These are phyloP conservation scores for Molanna angustata DNA, from an alignment of 2,888 invertebrate species.

Conservation along the genomic window DNA sequence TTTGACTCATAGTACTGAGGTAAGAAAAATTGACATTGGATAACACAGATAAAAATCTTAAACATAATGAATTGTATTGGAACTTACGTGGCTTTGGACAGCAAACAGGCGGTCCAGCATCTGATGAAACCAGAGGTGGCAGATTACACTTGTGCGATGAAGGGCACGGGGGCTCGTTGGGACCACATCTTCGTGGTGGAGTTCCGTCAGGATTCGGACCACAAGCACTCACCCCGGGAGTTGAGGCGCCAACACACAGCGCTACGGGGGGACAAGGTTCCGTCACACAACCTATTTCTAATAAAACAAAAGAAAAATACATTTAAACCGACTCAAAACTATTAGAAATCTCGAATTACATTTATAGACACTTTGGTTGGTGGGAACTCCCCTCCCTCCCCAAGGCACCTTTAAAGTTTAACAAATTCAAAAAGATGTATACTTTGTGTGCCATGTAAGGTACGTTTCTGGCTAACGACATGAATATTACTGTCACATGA, in stretches of 20 bases:
- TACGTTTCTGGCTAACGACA: too few species aligned
- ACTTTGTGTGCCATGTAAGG: too few species aligned
- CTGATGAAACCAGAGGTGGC: constrained; percentile 64
- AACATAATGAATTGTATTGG: neutral
- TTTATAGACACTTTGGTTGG: too few species aligned
- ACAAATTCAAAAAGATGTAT: too few species aligned
- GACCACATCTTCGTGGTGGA: constrained; percentile 64
- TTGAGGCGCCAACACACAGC: constrained; percentile 68
- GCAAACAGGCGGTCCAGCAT: constrained; percentile 73
- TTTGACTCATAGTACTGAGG: too few species aligned
- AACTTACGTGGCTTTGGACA: constrained; percentile 77
- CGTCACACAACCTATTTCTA: constrained; percentile 38
- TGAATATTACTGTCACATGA: too few species aligned
- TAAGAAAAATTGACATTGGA: too few species aligned
- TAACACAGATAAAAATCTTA: neutral
- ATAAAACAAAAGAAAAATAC: constrained; percentile 1
- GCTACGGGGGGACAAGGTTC: constrained; percentile 75
- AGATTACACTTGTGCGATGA: constrained; percentile 83
- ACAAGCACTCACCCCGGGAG: constrained; percentile 64
- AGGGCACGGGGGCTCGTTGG: constrained; percentile 74
- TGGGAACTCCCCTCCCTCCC: too few species aligned
- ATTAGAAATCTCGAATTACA: too few species aligned
- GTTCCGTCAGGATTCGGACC: constrained; percentile 57
- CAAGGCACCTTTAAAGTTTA: too few species aligned
- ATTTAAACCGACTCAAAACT: too few species aligned